phyloP scores from a whole-genome alignment of 2,113 vertebrate species.

The Chloropsis cyanopogon region DNA sequence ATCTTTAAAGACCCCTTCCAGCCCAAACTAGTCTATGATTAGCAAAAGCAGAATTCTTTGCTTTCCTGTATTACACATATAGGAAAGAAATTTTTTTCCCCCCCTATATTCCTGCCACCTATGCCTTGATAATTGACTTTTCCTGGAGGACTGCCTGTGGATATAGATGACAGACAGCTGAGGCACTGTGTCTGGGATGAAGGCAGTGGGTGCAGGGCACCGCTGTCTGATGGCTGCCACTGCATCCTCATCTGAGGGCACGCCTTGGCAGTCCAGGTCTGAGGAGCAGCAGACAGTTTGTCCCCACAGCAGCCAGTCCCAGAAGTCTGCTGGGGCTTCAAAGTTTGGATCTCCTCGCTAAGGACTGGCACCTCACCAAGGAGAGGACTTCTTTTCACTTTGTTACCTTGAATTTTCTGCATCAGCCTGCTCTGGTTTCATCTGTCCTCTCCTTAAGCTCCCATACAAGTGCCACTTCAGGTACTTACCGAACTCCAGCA shows the following conservation, averaged over 20 bases:
- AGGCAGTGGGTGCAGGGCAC: neutral
- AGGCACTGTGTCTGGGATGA: neutral
- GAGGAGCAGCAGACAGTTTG: neutral
- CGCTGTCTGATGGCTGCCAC: neutral
- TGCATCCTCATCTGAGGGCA: too few relatives aligned
- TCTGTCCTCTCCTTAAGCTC: neutral
- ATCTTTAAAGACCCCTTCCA: neutral
- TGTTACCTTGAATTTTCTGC: neutral
- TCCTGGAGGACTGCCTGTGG: neutral
- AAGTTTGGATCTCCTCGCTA: fast-evolving
- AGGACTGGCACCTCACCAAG: neutral
- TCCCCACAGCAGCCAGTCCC: neutral
- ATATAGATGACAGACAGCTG: neutral
- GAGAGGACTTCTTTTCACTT: neutral
- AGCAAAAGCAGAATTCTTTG: neutral
- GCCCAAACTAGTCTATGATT: neutral
- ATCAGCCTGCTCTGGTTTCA: neutral
- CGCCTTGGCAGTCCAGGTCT: neutral
- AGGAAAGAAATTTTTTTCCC: fast-evolving
- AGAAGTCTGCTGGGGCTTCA: neutral
- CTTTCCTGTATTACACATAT: neutral
- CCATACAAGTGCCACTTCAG: fast-evolving
- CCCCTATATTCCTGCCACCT: neutral
- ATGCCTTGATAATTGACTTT: neutral
- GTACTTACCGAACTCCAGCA: neutral